A percentile compares a stretch with the other conserved stretches of the same genome.
Conservation (phyloP, 1,140 invertebrate species). For the Drosophila sp. region DNA sequence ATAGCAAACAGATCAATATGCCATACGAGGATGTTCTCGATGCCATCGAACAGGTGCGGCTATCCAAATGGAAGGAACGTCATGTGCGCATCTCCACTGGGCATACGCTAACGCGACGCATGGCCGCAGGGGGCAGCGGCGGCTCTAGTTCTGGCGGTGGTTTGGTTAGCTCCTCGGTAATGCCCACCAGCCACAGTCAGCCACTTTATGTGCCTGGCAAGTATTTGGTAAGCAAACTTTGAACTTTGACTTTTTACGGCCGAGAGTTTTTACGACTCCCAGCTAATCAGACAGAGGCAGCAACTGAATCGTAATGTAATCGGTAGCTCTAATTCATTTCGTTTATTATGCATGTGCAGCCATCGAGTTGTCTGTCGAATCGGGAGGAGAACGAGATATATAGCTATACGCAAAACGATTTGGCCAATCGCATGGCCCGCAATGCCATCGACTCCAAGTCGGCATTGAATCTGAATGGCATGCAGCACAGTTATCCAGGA, state of each 20-base stretch:
- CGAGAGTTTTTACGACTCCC: conserved; percentile 51
- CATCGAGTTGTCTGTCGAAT: conserved; percentile 94
- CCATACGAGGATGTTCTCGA: conserved; percentile 95
- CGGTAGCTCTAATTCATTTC: conserved; percentile 65
- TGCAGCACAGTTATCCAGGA: conserved; percentile 82
- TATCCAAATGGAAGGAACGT: conserved; percentile 87
- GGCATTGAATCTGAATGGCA: conserved; percentile 79
- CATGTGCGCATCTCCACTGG: conserved; percentile 85
- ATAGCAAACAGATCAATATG: conserved; percentile 93
- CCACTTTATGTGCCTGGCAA: conserved; percentile 94
- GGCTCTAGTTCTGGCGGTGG: conserved; percentile 54
- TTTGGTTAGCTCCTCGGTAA: conserved; percentile 77
- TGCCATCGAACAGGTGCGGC: conserved; percentile 85
- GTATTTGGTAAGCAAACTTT: conserved; percentile 89
- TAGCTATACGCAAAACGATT: conserved; percentile 87
- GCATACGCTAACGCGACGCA: conserved; percentile 69
- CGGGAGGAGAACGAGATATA: conserved; percentile 97
- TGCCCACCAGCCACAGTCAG: conserved; percentile 84
- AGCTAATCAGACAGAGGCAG: conserved; percentile 54
- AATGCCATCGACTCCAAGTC: conserved; percentile 82
- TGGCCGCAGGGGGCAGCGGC: conserved; percentile 40
- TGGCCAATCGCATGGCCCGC: conserved; percentile 80
- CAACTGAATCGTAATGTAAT: conserved; percentile 9
- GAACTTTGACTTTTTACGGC: conserved; percentile 60
- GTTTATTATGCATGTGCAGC: conserved; percentile 85